phyloP scores from a whole-genome alignment of 2,113 vertebrate genomes.

The Tachuris rubrigastra region DNA sequence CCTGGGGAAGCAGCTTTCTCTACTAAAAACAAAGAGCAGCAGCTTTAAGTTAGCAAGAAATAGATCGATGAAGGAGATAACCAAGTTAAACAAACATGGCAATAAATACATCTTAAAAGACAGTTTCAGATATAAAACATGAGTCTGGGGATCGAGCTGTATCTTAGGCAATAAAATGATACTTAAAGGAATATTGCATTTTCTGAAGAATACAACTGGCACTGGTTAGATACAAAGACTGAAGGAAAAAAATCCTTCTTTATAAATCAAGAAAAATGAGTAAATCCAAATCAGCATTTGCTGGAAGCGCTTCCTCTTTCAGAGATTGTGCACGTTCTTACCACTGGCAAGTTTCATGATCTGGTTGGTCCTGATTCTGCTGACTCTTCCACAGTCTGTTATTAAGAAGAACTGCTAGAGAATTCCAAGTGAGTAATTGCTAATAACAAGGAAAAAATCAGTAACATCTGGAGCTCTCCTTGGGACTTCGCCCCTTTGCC shows the following conservation, averaged over 20 bases:
- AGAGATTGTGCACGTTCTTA: not conserved
- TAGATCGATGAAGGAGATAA: slow-evolving; percentile 69
- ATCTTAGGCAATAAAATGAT: not conserved
- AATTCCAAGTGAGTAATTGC: slow-evolving; percentile 26
- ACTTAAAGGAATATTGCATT: not conserved
- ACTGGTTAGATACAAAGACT: not conserved
- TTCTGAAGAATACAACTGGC: slow-evolving; percentile 1
- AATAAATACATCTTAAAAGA: slow-evolving; percentile 65
- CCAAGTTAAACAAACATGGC: slow-evolving; percentile 54
- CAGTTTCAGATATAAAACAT: slow-evolving; percentile 29
- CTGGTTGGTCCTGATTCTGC: not conserved
- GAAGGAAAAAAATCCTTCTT: not conserved
- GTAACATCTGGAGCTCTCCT: slow-evolving; percentile 36
- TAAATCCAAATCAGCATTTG: not conserved
- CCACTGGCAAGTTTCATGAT: not conserved
- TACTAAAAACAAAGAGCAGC: slow-evolving; percentile 72
- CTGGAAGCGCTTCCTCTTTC: not conserved
- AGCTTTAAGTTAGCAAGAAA: slow-evolving; percentile 66
- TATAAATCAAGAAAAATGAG: not conserved
- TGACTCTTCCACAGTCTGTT: not conserved
- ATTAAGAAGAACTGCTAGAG: not conserved
- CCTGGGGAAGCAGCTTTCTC: slow-evolving; percentile 63
- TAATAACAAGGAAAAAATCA: not conserved
- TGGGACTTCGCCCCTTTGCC: not conserved
- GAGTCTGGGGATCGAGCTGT: not conserved